Conservation (phyloP, 2,113 vertebrate genomes). For the Steatornis caripensis region DNA sequence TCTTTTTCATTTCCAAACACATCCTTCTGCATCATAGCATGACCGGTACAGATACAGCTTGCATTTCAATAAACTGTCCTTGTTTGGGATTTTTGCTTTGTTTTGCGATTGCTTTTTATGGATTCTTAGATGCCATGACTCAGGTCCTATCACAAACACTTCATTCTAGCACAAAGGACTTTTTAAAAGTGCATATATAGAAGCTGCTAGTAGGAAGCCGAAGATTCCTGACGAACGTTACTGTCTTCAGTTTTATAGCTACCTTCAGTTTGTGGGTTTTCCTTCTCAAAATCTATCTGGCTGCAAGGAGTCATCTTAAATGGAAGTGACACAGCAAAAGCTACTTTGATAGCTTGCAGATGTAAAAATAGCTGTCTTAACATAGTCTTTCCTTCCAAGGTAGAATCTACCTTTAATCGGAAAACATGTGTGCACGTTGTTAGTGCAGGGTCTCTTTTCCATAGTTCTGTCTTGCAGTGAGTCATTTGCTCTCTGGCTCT, state of each 20-base stretch:
- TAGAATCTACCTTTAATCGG: not conserved
- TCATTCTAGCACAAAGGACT: not conserved
- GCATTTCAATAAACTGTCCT: not conserved
- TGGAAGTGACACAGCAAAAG: not conserved
- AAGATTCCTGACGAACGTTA: not conserved
- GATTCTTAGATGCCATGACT: not conserved
- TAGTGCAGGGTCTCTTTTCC: not conserved
- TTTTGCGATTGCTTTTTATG: not conserved
- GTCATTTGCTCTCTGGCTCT: not conserved
- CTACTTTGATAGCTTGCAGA: not conserved
- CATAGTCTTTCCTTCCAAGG: not conserved
- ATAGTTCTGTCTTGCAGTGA: not conserved
- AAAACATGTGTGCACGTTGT: not conserved
- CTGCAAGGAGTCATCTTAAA: slow-evolving; percentile 17
- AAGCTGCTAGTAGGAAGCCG: not conserved
- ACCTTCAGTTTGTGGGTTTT: not conserved
- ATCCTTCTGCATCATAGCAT: not conserved
- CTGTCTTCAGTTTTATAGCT: not conserved
- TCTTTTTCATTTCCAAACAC: not conserved
- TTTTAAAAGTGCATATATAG: not conserved
- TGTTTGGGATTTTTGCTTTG: not conserved
- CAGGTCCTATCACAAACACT: not conserved
- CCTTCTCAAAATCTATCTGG: not conserved
- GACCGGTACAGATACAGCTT: not conserved
- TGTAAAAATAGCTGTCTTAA: not conserved